Conservation (phyloP, 2,797 vertebrate species). For the Sylvilagus floridanus region DNA sequence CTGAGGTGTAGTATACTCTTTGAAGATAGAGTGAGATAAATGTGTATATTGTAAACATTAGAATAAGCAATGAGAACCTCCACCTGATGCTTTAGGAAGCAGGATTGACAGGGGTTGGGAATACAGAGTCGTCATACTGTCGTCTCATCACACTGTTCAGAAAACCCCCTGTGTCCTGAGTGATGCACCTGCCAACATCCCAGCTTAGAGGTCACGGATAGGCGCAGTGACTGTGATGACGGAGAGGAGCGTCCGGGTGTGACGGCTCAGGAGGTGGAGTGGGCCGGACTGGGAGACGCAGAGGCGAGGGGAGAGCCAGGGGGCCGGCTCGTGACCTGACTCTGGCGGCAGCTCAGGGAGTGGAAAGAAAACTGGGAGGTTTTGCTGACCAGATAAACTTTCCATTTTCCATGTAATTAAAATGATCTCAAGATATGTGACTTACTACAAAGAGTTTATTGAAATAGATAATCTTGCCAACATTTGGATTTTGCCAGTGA, state of each 20-base stretch:
- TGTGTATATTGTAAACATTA: not conserved
- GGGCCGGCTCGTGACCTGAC: not conserved
- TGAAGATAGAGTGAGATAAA: not conserved
- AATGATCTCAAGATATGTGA: not conserved
- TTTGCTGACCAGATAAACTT: constrained; percentile 21
- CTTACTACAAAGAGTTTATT: not conserved
- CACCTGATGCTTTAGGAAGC: not conserved
- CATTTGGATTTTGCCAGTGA: not conserved
- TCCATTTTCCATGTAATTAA: not conserved
- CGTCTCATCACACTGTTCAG: not conserved
- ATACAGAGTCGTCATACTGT: not conserved
- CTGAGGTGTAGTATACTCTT: not conserved
- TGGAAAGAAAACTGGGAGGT: not conserved
- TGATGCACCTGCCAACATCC: not conserved
- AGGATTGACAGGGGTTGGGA: not conserved
- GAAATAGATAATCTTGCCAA: not conserved
- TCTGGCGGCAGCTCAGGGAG: not conserved
- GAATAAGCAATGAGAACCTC: not conserved
- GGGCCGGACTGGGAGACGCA: not conserved
- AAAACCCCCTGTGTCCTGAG: not conserved
- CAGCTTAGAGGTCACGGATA: not conserved
- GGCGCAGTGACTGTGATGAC: not conserved
- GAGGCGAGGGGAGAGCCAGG: not conserved
- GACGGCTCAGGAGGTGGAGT: not conserved
- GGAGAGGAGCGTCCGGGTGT: not conserved